Base-by-base conservation (phyloP, 2,113 vertebrate species). In the Brachirus orientalis region DNA sequence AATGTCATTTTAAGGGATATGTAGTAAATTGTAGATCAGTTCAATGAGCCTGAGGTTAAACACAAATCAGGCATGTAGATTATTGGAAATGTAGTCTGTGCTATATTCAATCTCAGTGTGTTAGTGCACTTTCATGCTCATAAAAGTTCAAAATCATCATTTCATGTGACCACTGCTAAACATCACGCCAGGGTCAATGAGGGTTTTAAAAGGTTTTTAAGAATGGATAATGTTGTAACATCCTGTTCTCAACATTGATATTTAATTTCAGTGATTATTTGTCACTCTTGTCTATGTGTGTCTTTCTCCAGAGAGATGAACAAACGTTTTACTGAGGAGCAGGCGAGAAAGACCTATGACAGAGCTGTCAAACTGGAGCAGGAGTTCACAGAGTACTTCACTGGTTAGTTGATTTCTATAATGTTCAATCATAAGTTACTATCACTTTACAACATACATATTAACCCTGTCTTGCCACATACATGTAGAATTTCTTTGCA, bases 371-470 rank as follows among this genome's bases (percentile, higher is more conserved):
- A 96, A 85, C 91, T 98, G 89, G 97, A 99, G 77, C 96, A 96
- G 48, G 97, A 99, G 72, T 99, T 99, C 79, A 96, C 95, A 40
- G 96, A 99, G 85, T 96, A 94, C 89, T 99, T 99, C 83, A 99
- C 96, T 80, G 95, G 98, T 99, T 7, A 83, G 94, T 86, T 55
- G 38, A 10, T 0, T 11, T 22, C 14, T 2, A 17, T 47, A 4
- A 16, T 47, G 3, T 3, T 17, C 10, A 19, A 13, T 43, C 4
- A 13, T 12, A 12, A 16, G 20, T 14, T 12, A 14, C 7, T 44
- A 19, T 5, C 2, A 19, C 11, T 51, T 14, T 3, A 4, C 12
- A 22, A 14, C 50, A 8, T 16, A 16, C 48, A 51, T 4, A 11
- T 14, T 19, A 19, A 19, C 7, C 28, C 28, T 28, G 28, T 3